A percentile compares a stretch with the other conserved stretches of the same genome.
phyloP scores from a whole-genome alignment of 2,797 vertebrate species.

The Lepus townsendii region DNA sequence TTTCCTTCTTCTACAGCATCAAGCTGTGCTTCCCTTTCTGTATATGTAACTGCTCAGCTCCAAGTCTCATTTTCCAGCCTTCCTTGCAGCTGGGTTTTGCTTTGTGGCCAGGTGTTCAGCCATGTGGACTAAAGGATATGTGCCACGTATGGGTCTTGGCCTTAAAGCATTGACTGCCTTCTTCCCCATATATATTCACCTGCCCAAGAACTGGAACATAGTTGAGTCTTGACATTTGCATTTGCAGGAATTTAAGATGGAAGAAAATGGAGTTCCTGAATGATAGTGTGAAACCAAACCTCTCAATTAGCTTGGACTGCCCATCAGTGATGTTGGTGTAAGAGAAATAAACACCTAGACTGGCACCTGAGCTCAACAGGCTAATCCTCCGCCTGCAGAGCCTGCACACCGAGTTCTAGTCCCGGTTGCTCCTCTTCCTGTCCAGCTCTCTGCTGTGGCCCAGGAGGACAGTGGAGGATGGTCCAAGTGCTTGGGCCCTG shows the following conservation, averaged over 20 bases:
- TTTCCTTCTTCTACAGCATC: neutral
- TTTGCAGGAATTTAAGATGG: neutral
- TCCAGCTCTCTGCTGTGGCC: too few species aligned
- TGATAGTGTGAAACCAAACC: neutral
- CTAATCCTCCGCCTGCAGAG: too few species aligned
- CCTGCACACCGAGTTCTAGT: too few species aligned
- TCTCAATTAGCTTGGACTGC: neutral
- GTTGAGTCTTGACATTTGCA: neutral
- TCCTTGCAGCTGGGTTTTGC: neutral
- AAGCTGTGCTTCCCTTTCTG: neutral
- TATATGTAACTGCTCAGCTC: too few species aligned
- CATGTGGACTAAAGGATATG: neutral
- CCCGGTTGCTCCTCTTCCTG: too few species aligned
- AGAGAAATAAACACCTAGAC: neutral
- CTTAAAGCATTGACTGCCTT: neutral
- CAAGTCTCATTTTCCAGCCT: neutral
- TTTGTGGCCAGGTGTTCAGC: neutral
- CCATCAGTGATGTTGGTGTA: neutral
- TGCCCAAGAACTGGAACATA: neutral
- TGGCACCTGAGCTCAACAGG: too few species aligned
- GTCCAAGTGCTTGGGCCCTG: too few species aligned
- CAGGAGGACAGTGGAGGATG: too few species aligned
- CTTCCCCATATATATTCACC: neutral
- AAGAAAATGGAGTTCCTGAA: neutral
- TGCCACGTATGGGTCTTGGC: neutral